Evolutionary conservation across 1,140 invertebrate genomes (phyloP).

Genomic region (Procambarus clarkii): DNA sequence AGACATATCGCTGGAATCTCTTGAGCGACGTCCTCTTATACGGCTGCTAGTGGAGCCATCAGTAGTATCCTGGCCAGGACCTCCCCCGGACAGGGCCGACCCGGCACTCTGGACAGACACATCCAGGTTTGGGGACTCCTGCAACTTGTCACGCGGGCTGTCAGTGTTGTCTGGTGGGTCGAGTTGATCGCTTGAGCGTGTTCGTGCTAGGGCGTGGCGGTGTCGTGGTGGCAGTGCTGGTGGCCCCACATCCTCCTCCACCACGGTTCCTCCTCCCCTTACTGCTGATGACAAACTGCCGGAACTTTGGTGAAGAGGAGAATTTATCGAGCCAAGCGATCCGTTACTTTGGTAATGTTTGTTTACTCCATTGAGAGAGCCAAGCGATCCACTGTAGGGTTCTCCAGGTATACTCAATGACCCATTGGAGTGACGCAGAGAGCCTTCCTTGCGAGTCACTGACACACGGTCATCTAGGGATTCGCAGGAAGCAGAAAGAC

Average conservation of each 20-base stretch:
- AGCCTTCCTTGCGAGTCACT: conserved; percentile 6
- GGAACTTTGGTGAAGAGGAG: conserved; percentile 53
- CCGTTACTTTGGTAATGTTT: conserved; percentile 46
- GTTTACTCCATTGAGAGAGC: conserved; percentile 37
- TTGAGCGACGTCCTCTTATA: conserved; percentile 51
- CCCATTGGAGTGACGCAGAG: conserved; percentile 42
- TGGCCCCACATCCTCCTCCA: conserved; percentile 37
- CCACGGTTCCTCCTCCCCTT: not conserved
- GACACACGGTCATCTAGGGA: conserved; percentile 61
- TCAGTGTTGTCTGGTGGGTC: conserved; percentile 19
- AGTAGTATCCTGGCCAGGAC: not conserved
- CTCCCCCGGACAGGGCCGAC: conserved; percentile 26
- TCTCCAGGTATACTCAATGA: conserved; percentile 18
- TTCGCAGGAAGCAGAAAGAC: conserved; percentile 70
- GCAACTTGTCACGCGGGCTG: conserved; percentile 17
- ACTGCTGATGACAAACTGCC: conserved; percentile 43
- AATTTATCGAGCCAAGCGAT: conserved; percentile 45
- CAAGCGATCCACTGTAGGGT: conserved; percentile 38
- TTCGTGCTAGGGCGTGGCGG: conserved; percentile 48
- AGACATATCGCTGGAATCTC: conserved; percentile 65
- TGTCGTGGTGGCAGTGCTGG: conserved; percentile 58
- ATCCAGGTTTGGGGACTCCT: conserved; percentile 20
- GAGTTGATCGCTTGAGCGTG: conserved; percentile 49
- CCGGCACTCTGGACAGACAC: conserved; percentile 30
- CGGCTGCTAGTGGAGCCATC: conserved; percentile 36